Percentiles rank a stretch among this genome's conserved stretches.
Conservation (phyloP, 92 coral and sea anemone species). For the Meandrina meandrites region DNA sequence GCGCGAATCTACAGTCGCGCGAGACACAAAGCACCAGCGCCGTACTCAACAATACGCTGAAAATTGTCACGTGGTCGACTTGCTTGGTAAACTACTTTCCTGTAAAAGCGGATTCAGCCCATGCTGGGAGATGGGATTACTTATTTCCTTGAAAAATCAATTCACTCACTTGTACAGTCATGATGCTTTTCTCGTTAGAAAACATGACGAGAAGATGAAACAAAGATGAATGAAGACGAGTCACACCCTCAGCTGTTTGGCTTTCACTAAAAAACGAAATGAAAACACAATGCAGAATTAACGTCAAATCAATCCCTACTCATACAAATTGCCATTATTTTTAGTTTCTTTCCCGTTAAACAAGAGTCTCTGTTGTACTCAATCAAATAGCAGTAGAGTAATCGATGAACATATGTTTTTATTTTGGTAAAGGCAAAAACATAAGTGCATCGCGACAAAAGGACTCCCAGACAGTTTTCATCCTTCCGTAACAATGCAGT, state of each 20-base stretch:
- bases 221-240: conserved; percentile 65
- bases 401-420: background rate
- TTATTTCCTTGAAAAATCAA: background rate
- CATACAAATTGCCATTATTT: background rate
- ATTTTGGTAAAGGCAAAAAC: too few species aligned
- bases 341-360: background rate
- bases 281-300: conserved; percentile 6
- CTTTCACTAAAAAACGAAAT: conserved; percentile 54
- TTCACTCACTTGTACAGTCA: conserved; percentile 71
- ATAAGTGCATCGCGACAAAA: background rate
- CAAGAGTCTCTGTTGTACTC: background rate
- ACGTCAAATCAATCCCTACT: background rate
- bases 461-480: background rate
- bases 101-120: background rate
- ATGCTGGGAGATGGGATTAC: background rate
- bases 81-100: background rate
- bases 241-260: conserved; percentile 65
- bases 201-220: conserved; percentile 84
- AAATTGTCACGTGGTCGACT: background rate
- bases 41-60: background rate
- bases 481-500: too few species aligned
- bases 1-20: background rate
- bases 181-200: conserved; percentile 68
- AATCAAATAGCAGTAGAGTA: background rate
- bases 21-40: background rate